Base-by-base conservation (phyloP, 2,113 vertebrate genomes). In the Neofelis nebulosa region DNA sequence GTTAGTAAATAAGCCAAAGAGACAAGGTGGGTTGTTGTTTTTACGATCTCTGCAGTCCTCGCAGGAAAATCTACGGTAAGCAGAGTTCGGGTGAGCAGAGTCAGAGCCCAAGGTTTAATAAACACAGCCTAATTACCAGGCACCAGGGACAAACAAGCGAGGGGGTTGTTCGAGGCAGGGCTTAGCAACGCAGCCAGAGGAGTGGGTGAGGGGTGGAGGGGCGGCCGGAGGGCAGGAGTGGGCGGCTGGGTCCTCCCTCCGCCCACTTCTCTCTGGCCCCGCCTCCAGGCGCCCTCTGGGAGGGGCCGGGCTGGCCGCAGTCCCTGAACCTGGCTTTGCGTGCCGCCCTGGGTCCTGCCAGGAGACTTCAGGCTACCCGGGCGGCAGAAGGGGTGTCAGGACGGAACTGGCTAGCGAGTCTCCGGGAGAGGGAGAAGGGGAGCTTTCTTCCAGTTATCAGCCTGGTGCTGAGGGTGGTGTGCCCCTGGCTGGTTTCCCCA, bases 81-180 rank as follows among this genome's bases (percentile, higher is more conserved):
- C 69, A 31, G 4, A 80, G 80, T 80, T 57, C 15, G 78, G 89
- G 93, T 52, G 82, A 97, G 91, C 79, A 82, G 79, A 86, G 94
- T 76, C 41, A 16, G 92, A 96, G 36, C 8, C 92, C 57, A 5
- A 25, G 91, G 13, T 74, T 84, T 95, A 97, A 97, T 98, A 98
- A 96, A 97, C 98, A 97, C 89, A 93, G 91, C 84, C 97, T 97
- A 85, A 93, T 98, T 96, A 91, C 97, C 90, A 97, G 73, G 86
- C 95, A 92, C 92, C 18, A 31, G 94, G 95, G 94, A 91, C 91
- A 68, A 73, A 85, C 91, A 66, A 89, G 93, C 21, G 7, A 95
- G 50, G 63, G 79, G 69, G 79, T 52, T 50, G 79, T 68, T 45
- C 23, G 27, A 89, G 73, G 81, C 73, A 74, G 76, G 74, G 52